Conservation (phyloP, 1,140 invertebrate species). For the Mizuhopecten yessoensis region DNA sequence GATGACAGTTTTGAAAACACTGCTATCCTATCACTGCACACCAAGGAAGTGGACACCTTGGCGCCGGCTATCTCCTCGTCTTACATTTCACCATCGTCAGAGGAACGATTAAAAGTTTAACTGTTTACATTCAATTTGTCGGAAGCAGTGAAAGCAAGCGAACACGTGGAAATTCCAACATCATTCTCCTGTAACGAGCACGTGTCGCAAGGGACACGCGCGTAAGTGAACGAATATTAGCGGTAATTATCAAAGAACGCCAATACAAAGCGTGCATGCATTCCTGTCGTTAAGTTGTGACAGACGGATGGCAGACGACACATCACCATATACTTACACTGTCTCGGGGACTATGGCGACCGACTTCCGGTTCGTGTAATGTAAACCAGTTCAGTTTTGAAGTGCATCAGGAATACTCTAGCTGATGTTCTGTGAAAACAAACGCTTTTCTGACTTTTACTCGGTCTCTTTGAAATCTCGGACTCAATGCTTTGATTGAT, state of each 20-base stretch:
- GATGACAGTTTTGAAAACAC: neutral
- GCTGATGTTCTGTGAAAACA: neutral
- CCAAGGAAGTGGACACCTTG: neutral
- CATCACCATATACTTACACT: neutral
- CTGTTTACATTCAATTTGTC: neutral
- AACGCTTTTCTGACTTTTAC: no score
- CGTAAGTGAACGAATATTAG: neutral
- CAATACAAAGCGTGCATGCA: no score
- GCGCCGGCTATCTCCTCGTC: neutral
- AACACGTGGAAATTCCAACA: neutral
- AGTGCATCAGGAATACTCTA: neutral
- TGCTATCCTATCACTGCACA: neutral
- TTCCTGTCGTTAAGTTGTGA: no score
- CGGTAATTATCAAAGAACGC: no score
- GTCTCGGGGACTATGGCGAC: neutral
- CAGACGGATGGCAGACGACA: neutral
- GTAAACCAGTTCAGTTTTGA: neutral
- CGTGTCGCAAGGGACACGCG: neutral
- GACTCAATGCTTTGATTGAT: neutral
- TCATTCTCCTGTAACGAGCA: neutral
- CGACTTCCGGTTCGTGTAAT: neutral
- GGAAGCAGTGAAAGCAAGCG: neutral
- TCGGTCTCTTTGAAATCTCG: neutral
- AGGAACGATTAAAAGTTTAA: slow-evolving; percentile 16
- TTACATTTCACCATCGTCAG: neutral